These are phyloP conservation scores for Amblyjoppa fuscipennis DNA, from an alignment of 2,888 invertebrate genomes.

Conservation along the genomic window DNA sequence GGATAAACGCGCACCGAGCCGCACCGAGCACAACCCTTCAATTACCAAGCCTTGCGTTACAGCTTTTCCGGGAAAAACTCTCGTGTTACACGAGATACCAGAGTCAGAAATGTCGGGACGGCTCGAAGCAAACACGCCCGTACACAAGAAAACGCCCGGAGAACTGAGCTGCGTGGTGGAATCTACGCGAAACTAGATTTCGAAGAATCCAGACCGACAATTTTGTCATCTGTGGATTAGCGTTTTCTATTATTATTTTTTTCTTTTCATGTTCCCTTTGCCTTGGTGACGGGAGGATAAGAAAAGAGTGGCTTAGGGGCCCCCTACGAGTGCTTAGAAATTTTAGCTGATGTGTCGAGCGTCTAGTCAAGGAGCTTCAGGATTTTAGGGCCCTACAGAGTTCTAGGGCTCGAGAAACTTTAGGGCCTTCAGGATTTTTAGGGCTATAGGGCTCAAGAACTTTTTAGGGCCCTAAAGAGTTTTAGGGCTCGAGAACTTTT, in stretches of 20 bases:
- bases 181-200: background rate
- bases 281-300: no score
- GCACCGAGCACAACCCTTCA: background rate
- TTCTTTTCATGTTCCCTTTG: background rate
- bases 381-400: no score
- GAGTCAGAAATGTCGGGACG: background rate
- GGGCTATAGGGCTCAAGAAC: no score
- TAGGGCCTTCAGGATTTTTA: no score
- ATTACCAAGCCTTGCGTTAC: constrained; percentile 31
- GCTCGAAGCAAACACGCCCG: background rate
- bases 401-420: no score
- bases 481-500: no score
- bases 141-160: background rate
- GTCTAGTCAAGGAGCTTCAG: no score
- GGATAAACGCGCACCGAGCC: background rate
- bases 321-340: no score
- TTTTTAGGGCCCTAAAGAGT: no score
- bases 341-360: no score
- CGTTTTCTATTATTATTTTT: background rate
- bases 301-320: no score
- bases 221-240: background rate
- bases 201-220: background rate
- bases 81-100: background rate
- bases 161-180: background rate
- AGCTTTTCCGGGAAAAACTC: constrained; percentile 49